Percentiles rank a stretch among this genome's conserved stretches.
Evolutionary conservation across 2,113 vertebrate genomes (phyloP).

Genomic region (Syrmaticus mikado): DNA sequence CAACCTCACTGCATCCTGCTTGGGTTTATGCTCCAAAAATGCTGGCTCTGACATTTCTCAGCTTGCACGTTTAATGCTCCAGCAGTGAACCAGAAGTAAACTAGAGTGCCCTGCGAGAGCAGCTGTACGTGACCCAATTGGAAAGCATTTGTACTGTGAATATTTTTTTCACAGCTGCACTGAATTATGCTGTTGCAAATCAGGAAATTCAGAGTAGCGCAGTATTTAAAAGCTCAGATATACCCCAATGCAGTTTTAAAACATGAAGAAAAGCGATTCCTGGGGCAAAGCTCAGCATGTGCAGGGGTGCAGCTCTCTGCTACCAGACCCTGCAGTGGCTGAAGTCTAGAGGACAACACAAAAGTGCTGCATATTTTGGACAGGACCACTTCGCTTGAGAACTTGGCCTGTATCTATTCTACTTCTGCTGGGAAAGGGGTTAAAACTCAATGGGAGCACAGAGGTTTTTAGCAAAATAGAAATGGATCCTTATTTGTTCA

Average conservation of each 20-base stretch:
- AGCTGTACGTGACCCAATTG: background rate
- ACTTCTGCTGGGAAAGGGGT: background rate
- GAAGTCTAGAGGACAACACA: background rate
- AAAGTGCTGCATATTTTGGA: fast-evolving
- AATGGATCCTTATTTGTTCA: background rate
- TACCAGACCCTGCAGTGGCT: fast-evolving
- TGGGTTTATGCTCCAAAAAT: background rate
- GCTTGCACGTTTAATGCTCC: background rate
- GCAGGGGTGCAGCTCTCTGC: background rate
- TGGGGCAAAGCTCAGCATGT: background rate
- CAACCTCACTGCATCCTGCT: background rate
- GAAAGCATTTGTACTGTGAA: background rate
- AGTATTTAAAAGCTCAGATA: background rate
- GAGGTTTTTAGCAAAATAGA: background rate
- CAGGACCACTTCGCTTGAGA: fast-evolving
- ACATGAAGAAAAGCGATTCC: fast-evolving
- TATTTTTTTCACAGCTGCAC: constrained; percentile 13
- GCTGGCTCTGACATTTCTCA: background rate
- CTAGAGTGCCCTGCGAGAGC: background rate
- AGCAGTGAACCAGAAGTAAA: background rate
- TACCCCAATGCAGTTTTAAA: background rate
- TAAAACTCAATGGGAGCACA: background rate
- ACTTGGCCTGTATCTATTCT: background rate
- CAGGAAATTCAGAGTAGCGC: background rate
- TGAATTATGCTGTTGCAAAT: background rate